Evolutionary conservation across 35 echinoderm and acorn worm genomes (phyloP), one percentile per base, ranked within the genome.

Genomic region (Chiridota heheva): DNA sequence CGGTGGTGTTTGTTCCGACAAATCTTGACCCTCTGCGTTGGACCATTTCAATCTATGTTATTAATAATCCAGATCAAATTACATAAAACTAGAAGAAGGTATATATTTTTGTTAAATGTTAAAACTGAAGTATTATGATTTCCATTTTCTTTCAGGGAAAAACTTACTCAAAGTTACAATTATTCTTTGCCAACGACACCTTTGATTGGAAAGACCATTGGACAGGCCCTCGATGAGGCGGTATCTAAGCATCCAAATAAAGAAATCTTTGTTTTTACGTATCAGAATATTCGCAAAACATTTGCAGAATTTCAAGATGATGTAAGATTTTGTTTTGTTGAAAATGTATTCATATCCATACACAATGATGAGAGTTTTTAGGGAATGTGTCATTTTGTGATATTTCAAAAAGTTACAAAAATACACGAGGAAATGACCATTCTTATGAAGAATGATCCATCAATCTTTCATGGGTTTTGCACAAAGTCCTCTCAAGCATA

Each of bases 221-320:
- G 76, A 31, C 33, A 72, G 13, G 77, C 72, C 13, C 7, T 82
- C 17, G 76, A 81, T 17, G 77, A 80, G 16, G 82, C 62, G 27
- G 36, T 77, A 4, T 63, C 36, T 5, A 81, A 71, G 44, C 60
- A 88, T 37, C 86, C 76, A 2, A 30, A 88, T 41, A 81, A 51
- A 65, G 77, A 80, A 24, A 65, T 53, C n/a, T 60, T 88, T 26
- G 74, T 88, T 1, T 88, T 88, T 40, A 72, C 61, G 33, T 36
- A 42, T 40, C 76, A 82, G 16, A 38, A 49, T 7, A 68, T 81
- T 30, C 37, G 77, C 17, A 88, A 63, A 57, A 88, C 86, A 13
- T 88, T 70, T 42, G n/a, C 38, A 46, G 44, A 70, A 40, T 82
- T 88, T 48, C 41, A 83, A 36, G n/a, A 81, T 58, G 86, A 88